Percentiles rank a stretch among this genome's conserved stretches.
Evolutionary conservation across 2,888 invertebrate genomes (phyloP).

Genomic region (Ptychoptera contaminata): DNA sequence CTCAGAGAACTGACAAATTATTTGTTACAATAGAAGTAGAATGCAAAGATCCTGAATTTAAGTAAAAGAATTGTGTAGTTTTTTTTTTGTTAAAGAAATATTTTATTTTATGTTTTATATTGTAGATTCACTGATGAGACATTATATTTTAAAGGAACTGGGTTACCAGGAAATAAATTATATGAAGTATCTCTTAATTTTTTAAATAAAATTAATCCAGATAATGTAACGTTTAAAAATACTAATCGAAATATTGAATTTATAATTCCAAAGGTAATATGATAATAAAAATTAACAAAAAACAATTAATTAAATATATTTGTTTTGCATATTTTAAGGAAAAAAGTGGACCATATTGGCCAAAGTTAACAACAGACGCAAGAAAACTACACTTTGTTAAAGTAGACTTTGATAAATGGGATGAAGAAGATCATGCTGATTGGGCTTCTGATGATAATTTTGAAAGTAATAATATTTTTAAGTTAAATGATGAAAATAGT

Average conservation of each 20-base stretch:
- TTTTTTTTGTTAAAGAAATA: background rate
- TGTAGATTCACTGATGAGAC: constrained; percentile 50
- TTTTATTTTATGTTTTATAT: constrained; percentile 1
- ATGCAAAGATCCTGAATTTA: constrained; percentile 70
- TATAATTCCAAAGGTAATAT: constrained; percentile 42
- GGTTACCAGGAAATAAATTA: constrained; percentile 65
- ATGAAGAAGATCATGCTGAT: constrained; percentile 61
- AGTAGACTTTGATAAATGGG: constrained; percentile 96
- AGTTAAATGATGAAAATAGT: too few relatives aligned
- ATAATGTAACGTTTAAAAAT: constrained; percentile 55
- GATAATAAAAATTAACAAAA: background rate
- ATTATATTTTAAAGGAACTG: constrained; percentile 71
- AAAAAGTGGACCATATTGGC: constrained; percentile 69
- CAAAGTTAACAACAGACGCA: constrained; percentile 69
- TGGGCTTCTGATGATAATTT: background rate
- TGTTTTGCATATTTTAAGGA: constrained; percentile 24
- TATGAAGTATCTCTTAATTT: constrained; percentile 82
- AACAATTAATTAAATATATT: background rate
- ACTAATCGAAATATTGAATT: constrained; percentile 63
- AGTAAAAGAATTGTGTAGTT: constrained; percentile 34
- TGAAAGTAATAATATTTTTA: constrained; percentile 10
- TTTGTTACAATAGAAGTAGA: constrained; percentile 84
- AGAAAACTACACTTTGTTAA: constrained; percentile 91
- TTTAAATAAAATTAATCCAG: constrained; percentile 65
- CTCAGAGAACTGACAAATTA: constrained; percentile 68